These are phyloP conservation scores for Sardinella longiceps DNA, from an alignment of 2,797 vertebrate species.

Conservation along the genomic window DNA sequence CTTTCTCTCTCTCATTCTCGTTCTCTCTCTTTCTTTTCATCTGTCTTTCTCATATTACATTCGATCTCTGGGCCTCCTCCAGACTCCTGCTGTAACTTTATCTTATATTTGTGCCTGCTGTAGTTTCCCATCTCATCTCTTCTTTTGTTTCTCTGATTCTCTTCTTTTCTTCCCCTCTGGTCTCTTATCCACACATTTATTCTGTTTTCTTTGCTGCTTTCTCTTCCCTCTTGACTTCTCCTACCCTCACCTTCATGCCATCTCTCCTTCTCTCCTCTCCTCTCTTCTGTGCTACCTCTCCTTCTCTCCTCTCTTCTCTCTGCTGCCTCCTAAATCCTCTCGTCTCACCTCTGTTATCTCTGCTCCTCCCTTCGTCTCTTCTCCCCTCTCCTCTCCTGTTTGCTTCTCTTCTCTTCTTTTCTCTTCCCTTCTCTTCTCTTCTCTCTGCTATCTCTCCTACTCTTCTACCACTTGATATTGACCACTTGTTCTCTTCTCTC, in stretches of 20 bases:
- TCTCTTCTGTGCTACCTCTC: neutral
- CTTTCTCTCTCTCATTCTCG: conserved; percentile 30
- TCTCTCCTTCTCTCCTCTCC: neutral
- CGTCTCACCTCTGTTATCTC: too few species aligned
- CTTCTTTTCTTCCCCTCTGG: too few species aligned
- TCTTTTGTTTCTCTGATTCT: neutral
- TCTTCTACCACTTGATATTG: too few species aligned
- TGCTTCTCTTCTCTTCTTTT: neutral
- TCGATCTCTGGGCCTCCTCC: neutral
- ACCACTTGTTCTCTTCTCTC: neutral
- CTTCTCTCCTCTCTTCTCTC: neutral
- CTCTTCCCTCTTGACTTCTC: too few species aligned
- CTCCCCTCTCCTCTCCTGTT: neutral
- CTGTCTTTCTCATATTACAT: neutral
- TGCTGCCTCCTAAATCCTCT: too few species aligned
- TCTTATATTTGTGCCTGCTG: neutral
- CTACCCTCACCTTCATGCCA: neutral
- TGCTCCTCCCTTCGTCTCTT: too few species aligned
- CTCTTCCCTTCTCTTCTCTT: neutral
- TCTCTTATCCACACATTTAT: too few species aligned
- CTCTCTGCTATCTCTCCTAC: conserved; percentile 34
- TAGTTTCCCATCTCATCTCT: neutral
- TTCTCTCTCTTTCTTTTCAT: neutral
- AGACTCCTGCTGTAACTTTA: neutral
- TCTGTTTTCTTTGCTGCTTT: too few species aligned